Conservation (phyloP, 2,113 vertebrate species). For the Gila orcuttii region DNA sequence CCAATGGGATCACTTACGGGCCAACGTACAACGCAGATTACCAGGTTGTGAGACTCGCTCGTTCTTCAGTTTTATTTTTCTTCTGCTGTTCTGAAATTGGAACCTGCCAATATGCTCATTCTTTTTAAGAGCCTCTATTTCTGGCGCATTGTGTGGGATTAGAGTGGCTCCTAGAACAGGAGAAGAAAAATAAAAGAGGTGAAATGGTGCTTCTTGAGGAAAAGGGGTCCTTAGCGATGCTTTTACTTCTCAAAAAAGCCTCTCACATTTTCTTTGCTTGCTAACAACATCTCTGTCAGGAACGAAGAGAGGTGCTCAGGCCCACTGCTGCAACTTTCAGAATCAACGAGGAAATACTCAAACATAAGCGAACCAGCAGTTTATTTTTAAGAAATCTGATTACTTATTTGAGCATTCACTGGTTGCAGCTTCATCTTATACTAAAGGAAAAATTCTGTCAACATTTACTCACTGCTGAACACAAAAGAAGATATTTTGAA, state of each 20-base stretch:
- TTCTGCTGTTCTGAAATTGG: background rate
- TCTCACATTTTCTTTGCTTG: slow-evolving; percentile 29
- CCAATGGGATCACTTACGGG: slow-evolving; percentile 18
- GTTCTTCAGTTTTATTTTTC: slow-evolving; percentile 7
- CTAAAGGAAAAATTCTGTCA: background rate
- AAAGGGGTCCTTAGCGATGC: slow-evolving; percentile 8
- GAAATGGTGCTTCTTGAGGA: slow-evolving; percentile 9
- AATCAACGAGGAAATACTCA: background rate
- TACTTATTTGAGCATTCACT: background rate
- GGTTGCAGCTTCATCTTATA: background rate
- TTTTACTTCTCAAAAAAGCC: slow-evolving; percentile 30
- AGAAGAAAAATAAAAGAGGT: slow-evolving; percentile 13
- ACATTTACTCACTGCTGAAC: background rate
- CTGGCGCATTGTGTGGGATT: slow-evolving; percentile 18
- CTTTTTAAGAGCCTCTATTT: slow-evolving; percentile 33
- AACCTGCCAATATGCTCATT: slow-evolving; percentile 23
- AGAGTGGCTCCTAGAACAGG: slow-evolving; percentile 5
- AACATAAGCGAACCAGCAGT: background rate
- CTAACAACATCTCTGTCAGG: slow-evolving; percentile 47
- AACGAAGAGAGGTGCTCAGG: slow-evolving; percentile 1
- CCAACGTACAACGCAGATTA: slow-evolving; percentile 15
- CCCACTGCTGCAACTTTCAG: background rate
- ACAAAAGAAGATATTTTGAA: background rate
- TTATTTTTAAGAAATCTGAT: background rate
- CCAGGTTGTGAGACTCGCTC: slow-evolving; percentile 9